These are phyloP conservation scores for Cygnus buccinator DNA, from an alignment of 2,113 vertebrate species.

Conservation along the genomic window DNA sequence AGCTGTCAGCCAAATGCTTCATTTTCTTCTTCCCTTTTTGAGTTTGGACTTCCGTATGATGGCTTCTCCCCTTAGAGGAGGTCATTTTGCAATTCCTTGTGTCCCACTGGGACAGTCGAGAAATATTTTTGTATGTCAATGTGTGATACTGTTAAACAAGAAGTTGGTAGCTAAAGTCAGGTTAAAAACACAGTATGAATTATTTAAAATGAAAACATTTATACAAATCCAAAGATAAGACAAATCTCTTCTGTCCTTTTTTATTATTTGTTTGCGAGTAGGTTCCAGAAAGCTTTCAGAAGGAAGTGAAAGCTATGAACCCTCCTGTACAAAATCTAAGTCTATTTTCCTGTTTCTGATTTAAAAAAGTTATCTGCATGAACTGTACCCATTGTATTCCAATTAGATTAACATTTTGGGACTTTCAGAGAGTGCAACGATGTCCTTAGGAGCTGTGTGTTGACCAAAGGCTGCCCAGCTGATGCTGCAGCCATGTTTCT, in stretches of 20 bases:
- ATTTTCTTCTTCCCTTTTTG: background rate
- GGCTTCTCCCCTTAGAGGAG: background rate
- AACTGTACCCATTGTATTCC: background rate
- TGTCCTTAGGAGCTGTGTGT: too few relatives aligned
- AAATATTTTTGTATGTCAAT: background rate
- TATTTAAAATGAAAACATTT: background rate
- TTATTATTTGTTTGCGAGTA: background rate
- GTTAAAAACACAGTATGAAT: background rate
- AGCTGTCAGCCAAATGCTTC: background rate
- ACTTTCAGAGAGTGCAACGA: background rate
- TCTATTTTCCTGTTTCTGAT: background rate
- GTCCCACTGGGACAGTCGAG: background rate
- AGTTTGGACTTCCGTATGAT: background rate
- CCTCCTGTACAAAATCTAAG: background rate
- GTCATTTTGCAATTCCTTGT: background rate
- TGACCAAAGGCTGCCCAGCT: background rate
- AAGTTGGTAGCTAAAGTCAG: background rate
- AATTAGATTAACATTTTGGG: background rate
- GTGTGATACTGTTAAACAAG: too few relatives aligned
- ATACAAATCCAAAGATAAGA: too few relatives aligned
- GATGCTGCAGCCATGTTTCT: rapidly evolving
- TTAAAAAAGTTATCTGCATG: background rate
- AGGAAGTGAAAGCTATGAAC: background rate
- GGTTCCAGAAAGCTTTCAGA: background rate
- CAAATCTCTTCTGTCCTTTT: too few relatives aligned